Percentiles rank a stretch among this genome's conserved stretches.
phyloP scores from a whole-genome alignment of 2,113 vertebrate species.

The Atractosteus spatula region DNA sequence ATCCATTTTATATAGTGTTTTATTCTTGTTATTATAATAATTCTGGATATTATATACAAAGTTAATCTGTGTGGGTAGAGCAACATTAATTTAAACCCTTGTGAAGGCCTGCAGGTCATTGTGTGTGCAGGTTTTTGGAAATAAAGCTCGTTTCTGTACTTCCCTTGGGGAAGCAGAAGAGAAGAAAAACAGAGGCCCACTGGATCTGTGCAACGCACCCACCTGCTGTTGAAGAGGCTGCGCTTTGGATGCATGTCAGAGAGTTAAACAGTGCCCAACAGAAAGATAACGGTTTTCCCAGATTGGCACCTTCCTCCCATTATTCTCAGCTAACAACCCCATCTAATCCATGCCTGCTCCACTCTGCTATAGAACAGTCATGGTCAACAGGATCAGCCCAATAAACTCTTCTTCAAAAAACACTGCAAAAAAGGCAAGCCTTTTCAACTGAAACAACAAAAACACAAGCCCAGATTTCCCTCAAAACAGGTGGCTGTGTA shows the following conservation, averaged over 20 bases:
- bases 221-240: slow-evolving; percentile 32
- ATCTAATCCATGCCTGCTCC: neutral
- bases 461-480: neutral
- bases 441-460: neutral
- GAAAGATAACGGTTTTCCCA: slow-evolving; percentile 26
- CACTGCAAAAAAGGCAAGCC: too few species aligned
- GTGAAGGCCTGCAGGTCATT: too few species aligned
- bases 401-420: slow-evolving; percentile 43
- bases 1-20: too few species aligned
- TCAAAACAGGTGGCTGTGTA: slow-evolving; percentile 17
- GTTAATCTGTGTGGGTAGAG: too few species aligned
- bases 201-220: slow-evolving; percentile 35
- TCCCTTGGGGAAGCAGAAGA: neutral
- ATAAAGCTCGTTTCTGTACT: slow-evolving; percentile 6
- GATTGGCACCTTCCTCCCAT: too few species aligned
- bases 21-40: too few species aligned
- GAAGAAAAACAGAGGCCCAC: slow-evolving; percentile 31
- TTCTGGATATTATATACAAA: too few species aligned
- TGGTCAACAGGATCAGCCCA: too few species aligned
- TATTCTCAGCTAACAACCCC: slow-evolving; percentile 11
- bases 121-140: too few species aligned
- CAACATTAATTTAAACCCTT: too few species aligned
- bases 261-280: slow-evolving; percentile 31
- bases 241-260: slow-evolving; percentile 29
- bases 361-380: neutral